A percentile compares a stretch with the other conserved stretches of the same genome.
Evolutionary conservation across 2,113 vertebrate species (phyloP).

Genomic region (Hydrochoerus hydrochaeris): DNA sequence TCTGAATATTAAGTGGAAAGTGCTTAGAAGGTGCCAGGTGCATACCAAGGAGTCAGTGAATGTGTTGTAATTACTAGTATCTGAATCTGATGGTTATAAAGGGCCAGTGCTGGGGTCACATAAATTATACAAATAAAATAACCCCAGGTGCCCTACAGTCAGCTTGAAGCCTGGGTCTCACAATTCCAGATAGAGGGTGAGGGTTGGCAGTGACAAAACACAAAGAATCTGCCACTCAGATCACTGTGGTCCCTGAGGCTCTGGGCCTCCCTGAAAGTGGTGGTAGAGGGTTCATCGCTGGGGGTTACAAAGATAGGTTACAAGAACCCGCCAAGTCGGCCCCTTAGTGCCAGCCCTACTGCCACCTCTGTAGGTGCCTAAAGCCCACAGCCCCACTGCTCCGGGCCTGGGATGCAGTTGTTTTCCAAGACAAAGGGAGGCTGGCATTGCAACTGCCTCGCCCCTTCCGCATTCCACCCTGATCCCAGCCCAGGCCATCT

Average conservation of each 20-base stretch:
- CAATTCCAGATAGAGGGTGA: neutral
- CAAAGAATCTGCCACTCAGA: neutral
- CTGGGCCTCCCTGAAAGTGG: neutral
- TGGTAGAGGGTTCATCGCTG: neutral
- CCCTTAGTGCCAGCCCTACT: neutral
- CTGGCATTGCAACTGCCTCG: neutral
- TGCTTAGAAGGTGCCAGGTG: neutral
- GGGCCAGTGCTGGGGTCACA: neutral
- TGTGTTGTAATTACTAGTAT: neutral
- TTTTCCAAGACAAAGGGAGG: neutral
- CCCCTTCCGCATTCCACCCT: neutral
- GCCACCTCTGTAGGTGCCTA: neutral
- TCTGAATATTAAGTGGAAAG: neutral
- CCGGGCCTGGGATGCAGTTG: neutral
- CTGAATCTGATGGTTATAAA: neutral
- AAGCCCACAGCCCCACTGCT: neutral
- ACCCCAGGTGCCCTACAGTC: neutral
- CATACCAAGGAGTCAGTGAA: neutral
- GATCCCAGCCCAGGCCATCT: neutral
- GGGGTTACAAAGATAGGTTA: neutral
- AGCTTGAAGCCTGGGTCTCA: neutral
- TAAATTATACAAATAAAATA: neutral
- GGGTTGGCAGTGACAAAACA: neutral
- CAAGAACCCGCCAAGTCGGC: neutral
- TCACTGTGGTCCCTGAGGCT: neutral